Evolutionary conservation across 2,797 vertebrate genomes (phyloP), one percentile per base, ranked within the genome.

Genomic region (Australoheros facetus): DNA sequence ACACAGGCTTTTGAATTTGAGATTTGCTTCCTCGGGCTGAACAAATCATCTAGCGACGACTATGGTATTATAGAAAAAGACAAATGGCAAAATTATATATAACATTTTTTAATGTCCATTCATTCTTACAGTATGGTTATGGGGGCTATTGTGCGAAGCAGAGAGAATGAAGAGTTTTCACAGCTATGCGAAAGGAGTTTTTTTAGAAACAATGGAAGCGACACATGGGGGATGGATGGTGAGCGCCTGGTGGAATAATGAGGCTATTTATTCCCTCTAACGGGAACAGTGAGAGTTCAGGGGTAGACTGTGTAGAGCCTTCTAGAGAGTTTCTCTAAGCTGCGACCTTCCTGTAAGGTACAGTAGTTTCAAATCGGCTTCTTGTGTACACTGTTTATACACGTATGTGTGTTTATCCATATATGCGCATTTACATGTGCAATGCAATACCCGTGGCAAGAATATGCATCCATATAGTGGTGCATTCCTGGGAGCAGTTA

Each of bases 221-320:
- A 87, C 83, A 85, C 72, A 78, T n/a, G 23, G 39, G 62, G 80
- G 80, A 88, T 90, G 82, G 86, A 90, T 92, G 85, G 88, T 23
- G 79, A 79, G 85, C 23, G 83, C 70, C 80, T 78, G 75, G 17
- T 13, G 71, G 88, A 91, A 86, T 91, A 92, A 93, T 91, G 88
- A 92, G 82, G 83, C 88, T 84, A 91, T 94, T 94, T 92, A 92
- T 93, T 92, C 82, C 81, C 60, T 71, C 79, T 78, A 89, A 91
- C 80, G 54, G 90, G 86, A 91, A 93, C 75, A 83, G 64, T 84
- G 83, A 57, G 87, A 83, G 86, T 90, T 90, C 80, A 91, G 78
- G 57, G 60, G 77, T 79, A 89, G 88, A 81, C 76, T 57, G 79
- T 81, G 82, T 79, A 39, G 84, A 84, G 81, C 54, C 60, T 83